phyloP scores from a whole-genome alignment of 1,140 invertebrate species.

The fruit fly (Drosophila melanogaster) region DNA sequence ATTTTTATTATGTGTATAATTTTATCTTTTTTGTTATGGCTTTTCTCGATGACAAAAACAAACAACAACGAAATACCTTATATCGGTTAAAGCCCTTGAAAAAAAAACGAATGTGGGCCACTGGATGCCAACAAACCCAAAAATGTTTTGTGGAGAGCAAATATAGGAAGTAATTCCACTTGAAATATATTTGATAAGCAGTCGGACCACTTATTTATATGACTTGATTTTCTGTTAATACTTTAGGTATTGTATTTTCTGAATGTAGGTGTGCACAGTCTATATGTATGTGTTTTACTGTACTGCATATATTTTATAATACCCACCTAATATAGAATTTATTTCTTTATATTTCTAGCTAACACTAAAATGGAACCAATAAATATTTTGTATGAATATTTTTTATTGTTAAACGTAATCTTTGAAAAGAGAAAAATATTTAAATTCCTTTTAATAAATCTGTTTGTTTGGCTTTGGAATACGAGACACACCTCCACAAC shows the following conservation, averaged over 20 bases:
- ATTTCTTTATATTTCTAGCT: too few species aligned
- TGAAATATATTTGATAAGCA: conserved; percentile 1
- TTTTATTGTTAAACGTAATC: not conserved
- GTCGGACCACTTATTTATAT: not conserved
- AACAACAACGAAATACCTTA: conserved; percentile 23
- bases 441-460: not conserved
- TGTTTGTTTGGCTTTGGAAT: conserved; percentile 6
- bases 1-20: conserved; percentile 16
- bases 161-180: conserved; percentile 8
- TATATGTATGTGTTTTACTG: not conserved
- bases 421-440: too few species aligned
- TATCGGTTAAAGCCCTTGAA: conserved; percentile 22
- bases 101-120: conserved; percentile 37
- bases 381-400: not conserved
- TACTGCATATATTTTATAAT: not conserved
- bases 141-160: not conserved
- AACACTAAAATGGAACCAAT: not conserved
- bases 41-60: conserved; percentile 54
- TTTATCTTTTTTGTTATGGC: conserved; percentile 15
- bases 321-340: too few species aligned
- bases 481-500: not conserved
- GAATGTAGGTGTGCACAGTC: too few species aligned
- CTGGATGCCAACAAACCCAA: conserved; percentile 8
- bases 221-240: not conserved
- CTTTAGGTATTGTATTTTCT: not conserved